These are phyloP conservation scores for Carpatolechia fugitivella DNA, from an alignment of 2,888 invertebrate genomes.

Conservation along the genomic window DNA sequence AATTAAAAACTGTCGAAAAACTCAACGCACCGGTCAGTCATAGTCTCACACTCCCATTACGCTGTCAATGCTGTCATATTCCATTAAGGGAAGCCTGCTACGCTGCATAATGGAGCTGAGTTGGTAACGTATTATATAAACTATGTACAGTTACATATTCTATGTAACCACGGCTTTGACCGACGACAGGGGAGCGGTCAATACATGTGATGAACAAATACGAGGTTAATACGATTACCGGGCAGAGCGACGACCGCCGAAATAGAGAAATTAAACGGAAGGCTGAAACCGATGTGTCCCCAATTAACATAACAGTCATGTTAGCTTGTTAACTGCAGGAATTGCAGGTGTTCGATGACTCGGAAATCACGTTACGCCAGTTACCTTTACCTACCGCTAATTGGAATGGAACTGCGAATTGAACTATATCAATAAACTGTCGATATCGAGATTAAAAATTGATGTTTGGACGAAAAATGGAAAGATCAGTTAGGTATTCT, in stretches of 20 bases:
- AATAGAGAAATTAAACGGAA: slow-evolving; percentile 6
- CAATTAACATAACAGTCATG: slow-evolving; percentile 14
- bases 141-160: neutral
- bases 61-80: neutral
- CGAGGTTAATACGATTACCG: slow-evolving; percentile 7
- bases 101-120: no score
- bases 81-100: slow-evolving; percentile 15
- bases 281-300: neutral
- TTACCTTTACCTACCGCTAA: neutral
- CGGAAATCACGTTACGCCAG: neutral
- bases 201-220: slow-evolving; percentile 5
- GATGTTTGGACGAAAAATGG: neutral
- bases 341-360: neutral
- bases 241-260: neutral
- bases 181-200: neutral
- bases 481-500: no score
- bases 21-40: no score
- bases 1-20: no score
- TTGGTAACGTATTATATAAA: slow-evolving; percentile 15
- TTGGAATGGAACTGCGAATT: neutral
- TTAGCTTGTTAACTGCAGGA: neutral
- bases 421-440: neutral
- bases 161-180: no score
- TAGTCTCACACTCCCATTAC: no score
- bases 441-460: no score